Base-by-base conservation (phyloP, 35 echinoderm and acorn worm genomes). In the Ophiothrix spiculata region DNA sequence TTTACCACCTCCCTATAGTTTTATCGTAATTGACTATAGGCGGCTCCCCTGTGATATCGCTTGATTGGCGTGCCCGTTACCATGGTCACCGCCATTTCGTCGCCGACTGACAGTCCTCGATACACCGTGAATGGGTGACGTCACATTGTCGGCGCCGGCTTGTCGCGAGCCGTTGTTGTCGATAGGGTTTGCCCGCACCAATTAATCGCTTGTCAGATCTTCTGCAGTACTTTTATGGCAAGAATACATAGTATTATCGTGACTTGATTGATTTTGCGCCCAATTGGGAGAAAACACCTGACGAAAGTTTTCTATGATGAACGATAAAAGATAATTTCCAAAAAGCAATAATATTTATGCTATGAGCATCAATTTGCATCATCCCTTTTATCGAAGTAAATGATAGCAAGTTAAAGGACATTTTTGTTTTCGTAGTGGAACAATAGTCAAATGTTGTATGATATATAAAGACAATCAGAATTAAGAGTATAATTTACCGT, bases 11-110 rank as follows among this genome's bases (percentile, higher is more conserved):
- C 39, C 69, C 64, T 37, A 86, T 75, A 64, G 84, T 77, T 75
- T 85, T 80, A 85, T 85, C 75, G 80, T 90, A 90, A 90, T 90
- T 90, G 89, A 90, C 89, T 90, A 31, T 39, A 82, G 75, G 81
- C 89, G 89, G 89, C 82, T 56, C 76, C 56, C 89, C 85, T 90
- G 83, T 83, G 82, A 78, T 60, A 39, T 21, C 10, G 31, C 35
- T 39, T 77, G 89, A 90, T 36, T 90, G 89, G 84, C 89, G 84
- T 82, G 81, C 56, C 74, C 10, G 82, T 90, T 79, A 77, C 82
- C 63, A 78, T 46, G 74, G 75, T 75, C 38, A 90, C 89, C 89
- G 89, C 89, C 89, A 90, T 37, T 77, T 75, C 73, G 89, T 83
- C 89, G 89, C 89, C 89, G 74, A 42, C 74, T 74, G 81, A 36